Conservation (phyloP, 1,140 invertebrate species). For the Dryas iulia region DNA sequence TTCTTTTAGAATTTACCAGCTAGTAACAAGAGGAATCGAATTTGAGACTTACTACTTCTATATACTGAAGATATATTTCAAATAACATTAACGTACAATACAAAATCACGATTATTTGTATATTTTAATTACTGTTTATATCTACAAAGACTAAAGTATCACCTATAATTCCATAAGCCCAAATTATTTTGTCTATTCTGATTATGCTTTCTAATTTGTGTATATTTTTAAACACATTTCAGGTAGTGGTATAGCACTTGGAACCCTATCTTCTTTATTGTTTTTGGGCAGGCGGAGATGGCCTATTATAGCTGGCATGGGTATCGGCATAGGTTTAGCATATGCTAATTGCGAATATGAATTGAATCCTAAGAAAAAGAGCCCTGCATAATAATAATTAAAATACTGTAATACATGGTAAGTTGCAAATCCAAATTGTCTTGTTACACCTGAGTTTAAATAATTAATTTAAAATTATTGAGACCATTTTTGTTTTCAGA, state of each 20-base stretch:
- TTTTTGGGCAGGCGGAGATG: conserved; percentile 85
- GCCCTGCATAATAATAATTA: conserved; percentile 38
- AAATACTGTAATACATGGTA: conserved; percentile 22
- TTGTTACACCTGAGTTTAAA: neutral
- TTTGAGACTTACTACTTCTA: neutral
- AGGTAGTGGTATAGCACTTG: conserved; percentile 86
- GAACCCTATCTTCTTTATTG: conserved; percentile 84
- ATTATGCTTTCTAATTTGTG: neutral
- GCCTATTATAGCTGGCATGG: conserved; percentile 86
- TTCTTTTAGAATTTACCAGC: neutral
- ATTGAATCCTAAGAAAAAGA: conserved; percentile 64
- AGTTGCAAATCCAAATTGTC: neutral
- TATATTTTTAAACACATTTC: conserved; percentile 18
- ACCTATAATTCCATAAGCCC: neutral
- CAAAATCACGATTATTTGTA: neutral
- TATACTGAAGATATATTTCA: neutral
- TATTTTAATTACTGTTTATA: neutral
- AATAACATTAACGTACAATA: neutral
- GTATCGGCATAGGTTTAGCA: conserved; percentile 88
- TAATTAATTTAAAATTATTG: neutral
- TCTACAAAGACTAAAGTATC: neutral
- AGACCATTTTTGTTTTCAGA: conserved; percentile 45
- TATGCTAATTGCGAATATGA: conserved; percentile 88
- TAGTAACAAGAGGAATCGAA: neutral
- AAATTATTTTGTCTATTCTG: neutral